A percentile compares a stretch with the other conserved stretches of the same genome.
Evolutionary conservation across 2,888 invertebrate genomes (phyloP).

Genomic region (Lithophane ornitopus): DNA sequence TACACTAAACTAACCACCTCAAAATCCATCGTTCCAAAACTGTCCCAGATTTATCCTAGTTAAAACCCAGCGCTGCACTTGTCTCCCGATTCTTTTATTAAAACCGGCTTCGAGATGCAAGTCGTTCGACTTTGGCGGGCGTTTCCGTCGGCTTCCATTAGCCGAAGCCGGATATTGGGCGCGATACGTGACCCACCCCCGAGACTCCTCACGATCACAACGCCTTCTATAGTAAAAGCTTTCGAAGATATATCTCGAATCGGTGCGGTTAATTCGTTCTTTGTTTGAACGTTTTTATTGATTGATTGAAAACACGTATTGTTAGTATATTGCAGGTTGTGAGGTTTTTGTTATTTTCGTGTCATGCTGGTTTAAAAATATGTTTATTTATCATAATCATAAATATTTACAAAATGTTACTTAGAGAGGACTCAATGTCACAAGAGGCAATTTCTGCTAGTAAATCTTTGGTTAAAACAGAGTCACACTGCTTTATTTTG

Average conservation of each 20-base stretch:
- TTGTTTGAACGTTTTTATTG: conserved; percentile 8
- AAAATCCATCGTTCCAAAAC: conserved; percentile 9
- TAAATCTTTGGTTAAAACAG: neutral
- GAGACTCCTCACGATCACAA: conserved; percentile 51
- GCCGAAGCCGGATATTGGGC: conserved; percentile 65
- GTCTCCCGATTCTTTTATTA: conserved; percentile 60
- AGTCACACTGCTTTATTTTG: neutral
- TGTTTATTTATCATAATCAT: neutral
- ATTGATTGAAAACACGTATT: neutral
- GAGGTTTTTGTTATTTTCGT: neutral
- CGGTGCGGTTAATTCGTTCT: conserved; percentile 29
- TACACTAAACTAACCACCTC: neutral
- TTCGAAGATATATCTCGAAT: conserved; percentile 49
- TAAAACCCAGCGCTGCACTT: conserved; percentile 40
- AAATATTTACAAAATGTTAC: neutral
- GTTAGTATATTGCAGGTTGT: neutral
- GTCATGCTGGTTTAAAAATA: neutral
- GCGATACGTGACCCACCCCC: conserved; percentile 65
- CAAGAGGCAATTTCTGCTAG: too few relatives aligned
- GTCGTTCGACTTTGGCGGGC: conserved; percentile 56
- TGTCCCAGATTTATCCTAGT: conserved; percentile 18
- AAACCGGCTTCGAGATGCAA: conserved; percentile 53
- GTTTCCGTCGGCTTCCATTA: conserved; percentile 69
- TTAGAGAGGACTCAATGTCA: neutral
- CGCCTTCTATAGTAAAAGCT: conserved; percentile 58